Conservation (phyloP, 2,113 vertebrate species). For the Dolichotis patagonum region DNA sequence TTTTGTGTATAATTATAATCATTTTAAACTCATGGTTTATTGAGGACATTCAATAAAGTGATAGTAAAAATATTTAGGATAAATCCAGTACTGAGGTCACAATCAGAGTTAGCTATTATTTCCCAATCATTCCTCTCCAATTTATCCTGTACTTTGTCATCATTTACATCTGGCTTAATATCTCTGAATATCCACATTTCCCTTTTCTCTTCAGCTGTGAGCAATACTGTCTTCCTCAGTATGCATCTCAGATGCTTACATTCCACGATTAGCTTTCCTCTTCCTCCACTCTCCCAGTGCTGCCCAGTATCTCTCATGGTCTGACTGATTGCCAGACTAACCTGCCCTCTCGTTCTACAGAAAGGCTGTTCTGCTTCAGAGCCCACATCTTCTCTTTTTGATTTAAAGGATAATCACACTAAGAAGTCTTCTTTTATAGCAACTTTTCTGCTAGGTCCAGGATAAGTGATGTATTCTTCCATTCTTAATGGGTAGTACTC, state of each 20-base stretch:
- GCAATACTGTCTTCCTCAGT: not conserved
- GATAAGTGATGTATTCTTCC: not conserved
- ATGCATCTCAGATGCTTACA: not conserved
- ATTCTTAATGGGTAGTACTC: not conserved
- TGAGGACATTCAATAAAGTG: not conserved
- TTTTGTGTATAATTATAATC: not conserved
- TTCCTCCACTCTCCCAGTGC: not conserved
- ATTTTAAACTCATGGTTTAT: not conserved
- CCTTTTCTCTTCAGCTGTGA: not conserved
- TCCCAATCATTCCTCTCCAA: not conserved
- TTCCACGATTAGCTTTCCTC: not conserved
- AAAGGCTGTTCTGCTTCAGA: not conserved
- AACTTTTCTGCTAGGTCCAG: not conserved
- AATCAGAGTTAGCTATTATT: not conserved
- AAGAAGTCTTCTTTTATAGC: not conserved
- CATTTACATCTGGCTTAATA: not conserved
- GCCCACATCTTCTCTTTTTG: not conserved
- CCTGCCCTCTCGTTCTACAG: not conserved
- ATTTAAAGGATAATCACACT: not conserved
- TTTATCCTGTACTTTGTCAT: not conserved
- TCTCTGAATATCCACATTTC: not conserved
- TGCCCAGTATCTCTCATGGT: not conserved
- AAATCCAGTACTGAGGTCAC: not conserved
- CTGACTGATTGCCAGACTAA: not conserved
- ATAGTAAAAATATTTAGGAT: not conserved